Conservation (phyloP, 2,113 vertebrate species). For the Oryzias woworae region DNA sequence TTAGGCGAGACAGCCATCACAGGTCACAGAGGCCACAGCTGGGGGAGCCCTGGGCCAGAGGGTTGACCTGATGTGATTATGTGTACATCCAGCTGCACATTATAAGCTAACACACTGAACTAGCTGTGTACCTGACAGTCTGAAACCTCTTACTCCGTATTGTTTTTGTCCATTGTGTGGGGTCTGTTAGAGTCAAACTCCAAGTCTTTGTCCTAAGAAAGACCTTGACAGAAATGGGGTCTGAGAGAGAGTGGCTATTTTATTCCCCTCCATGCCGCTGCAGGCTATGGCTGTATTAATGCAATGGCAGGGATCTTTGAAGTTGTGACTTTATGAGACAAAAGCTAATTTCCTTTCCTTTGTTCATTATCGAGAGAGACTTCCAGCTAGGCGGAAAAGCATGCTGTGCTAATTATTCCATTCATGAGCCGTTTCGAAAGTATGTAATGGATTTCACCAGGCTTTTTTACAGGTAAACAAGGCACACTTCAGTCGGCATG, state of each 20-base stretch:
- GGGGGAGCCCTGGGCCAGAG: conserved; percentile 50
- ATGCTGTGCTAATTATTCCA: conserved; percentile 98
- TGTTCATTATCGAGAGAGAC: conserved; percentile 96
- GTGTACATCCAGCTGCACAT: conserved; percentile 52
- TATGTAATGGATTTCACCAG: conserved; percentile 91
- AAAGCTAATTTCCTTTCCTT: conserved; percentile 97
- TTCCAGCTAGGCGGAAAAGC: conserved; percentile 93
- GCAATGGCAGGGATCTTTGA: conserved; percentile 96
- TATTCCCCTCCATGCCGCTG: conserved; percentile 85
- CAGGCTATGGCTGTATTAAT: conserved; percentile 94
- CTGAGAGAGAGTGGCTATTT: conserved; percentile 87
- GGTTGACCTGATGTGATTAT: conserved; percentile 61
- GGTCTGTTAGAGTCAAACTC: conserved; percentile 65
- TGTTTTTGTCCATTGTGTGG: conserved; percentile 35
- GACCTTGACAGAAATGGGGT: conserved; percentile 90
- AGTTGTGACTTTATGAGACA: conserved; percentile 97
- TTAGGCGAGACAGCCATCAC: conserved; percentile 55
- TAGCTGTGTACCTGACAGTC: conserved; percentile 39
- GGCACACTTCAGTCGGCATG: conserved; percentile 48
- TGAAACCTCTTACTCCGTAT: conserved; percentile 18
- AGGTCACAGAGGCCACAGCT: conserved; percentile 66
- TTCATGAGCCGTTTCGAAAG: conserved; percentile 91
- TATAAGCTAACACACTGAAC: conserved; percentile 25
- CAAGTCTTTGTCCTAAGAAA: conserved; percentile 92
- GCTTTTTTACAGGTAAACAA: conserved; percentile 86